Percentiles rank a stretch among this genome's conserved stretches.
Evolutionary conservation across 2,888 invertebrate species (phyloP).

Genomic region (Dasysyrphus tricinctus): DNA sequence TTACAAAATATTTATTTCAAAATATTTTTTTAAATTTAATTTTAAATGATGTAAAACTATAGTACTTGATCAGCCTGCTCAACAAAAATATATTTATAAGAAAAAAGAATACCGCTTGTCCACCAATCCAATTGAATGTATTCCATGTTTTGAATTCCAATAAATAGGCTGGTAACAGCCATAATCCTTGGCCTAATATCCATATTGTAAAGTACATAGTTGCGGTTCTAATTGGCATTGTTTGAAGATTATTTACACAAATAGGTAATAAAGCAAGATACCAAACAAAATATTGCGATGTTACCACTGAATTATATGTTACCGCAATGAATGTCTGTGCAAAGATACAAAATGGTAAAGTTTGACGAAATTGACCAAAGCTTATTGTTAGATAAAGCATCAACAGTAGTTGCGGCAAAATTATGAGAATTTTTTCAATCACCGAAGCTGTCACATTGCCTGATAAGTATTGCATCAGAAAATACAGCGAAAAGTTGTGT

Average conservation of each 20-base stretch:
- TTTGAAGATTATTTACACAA: conserved; percentile 88
- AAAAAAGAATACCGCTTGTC: conserved; percentile 93
- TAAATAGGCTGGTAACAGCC: conserved; percentile 95
- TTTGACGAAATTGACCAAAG: conserved; percentile 87
- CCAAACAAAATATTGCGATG: conserved; percentile 99
- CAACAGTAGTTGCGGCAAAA: conserved; percentile 89
- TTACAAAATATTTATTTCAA: conserved; percentile 47
- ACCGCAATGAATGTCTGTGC: conserved; percentile 94
- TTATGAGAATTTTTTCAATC: conserved; percentile 86
- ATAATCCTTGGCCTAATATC: conserved; percentile 90
- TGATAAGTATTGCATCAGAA: conserved; percentile 94
- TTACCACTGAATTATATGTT: conserved; percentile 96
- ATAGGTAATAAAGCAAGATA: conserved; percentile 95
- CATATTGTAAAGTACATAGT: conserved; percentile 85
- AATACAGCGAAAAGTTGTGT: conserved; percentile 98
- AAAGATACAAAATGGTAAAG: conserved; percentile 93
- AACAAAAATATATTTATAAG: conserved; percentile 90
- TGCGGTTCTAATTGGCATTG: conserved; percentile 84
- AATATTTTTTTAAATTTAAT: conserved; percentile 77
- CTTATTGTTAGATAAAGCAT: conserved; percentile 87
- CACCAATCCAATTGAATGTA: conserved; percentile 93
- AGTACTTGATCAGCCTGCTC: conserved; percentile 83
- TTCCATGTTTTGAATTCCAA: conserved; percentile 94
- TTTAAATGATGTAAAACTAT: conserved; percentile 80
- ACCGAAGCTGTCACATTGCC: conserved; percentile 85